A percentile compares a stretch with the other conserved stretches of the same genome.
Conservation (phyloP, 2,113 vertebrate genomes). For the Psammodynastes pulverulentus region DNA sequence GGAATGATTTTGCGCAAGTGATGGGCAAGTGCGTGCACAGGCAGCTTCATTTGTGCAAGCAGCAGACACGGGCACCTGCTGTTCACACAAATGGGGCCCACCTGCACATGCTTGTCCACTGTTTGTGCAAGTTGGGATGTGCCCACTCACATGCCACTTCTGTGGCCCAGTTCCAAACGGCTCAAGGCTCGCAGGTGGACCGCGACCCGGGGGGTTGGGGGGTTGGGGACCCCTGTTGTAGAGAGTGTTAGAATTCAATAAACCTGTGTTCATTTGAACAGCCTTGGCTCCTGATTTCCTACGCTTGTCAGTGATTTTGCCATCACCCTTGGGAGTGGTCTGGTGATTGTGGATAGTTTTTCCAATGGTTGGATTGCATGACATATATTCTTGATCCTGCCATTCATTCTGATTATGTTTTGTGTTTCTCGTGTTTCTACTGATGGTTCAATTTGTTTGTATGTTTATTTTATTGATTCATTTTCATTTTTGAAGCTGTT, state of each 20-base stretch:
- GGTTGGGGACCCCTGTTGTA: not conserved
- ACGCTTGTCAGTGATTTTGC: not conserved
- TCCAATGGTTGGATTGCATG: not conserved
- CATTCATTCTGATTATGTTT: not conserved
- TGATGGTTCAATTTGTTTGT: not conserved
- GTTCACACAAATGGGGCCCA: no score
- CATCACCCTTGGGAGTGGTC: not conserved
- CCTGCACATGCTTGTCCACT: rapidly evolving
- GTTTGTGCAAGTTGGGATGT: no score
- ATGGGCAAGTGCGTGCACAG: no score
- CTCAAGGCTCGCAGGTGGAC: no score
- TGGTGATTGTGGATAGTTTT: not conserved
- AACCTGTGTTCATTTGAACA: not conserved
- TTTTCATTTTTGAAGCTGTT: not conserved
- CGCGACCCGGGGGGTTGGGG: rapidly evolving
- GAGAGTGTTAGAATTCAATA: not conserved
- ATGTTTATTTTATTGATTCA: not conserved
- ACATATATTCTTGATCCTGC: not conserved
- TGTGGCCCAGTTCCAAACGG: no score
- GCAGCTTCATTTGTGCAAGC: no score
- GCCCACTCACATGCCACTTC: no score
- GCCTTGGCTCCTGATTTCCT: not conserved
- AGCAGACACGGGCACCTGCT: no score
- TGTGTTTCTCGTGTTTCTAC: not conserved
- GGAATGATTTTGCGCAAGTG: no score